Base-by-base conservation (phyloP, 2,888 invertebrate genomes). In the Cerastoderma edule region DNA sequence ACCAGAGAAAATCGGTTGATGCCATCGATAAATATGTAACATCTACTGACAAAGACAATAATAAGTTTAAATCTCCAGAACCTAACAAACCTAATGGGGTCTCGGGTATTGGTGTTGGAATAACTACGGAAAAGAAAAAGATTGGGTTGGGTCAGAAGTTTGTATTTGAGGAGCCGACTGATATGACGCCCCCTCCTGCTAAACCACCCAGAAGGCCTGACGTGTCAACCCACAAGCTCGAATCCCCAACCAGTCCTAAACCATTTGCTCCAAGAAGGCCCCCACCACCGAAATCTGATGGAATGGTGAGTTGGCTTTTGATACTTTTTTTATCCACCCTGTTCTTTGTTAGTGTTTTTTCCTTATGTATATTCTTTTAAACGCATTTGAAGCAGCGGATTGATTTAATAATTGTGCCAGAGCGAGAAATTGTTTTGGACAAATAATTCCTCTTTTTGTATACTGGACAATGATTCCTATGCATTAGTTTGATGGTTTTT, bases 121-220 rank as follows among this genome's bases (percentile, higher is more conserved):
- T 19, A 1, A 44, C 27, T 28, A 24, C 27, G 16, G 50, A 50
- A 10, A 84, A 78, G 71, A 86, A 85, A 68, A 86, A 82, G 67
- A 85, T 86, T 32, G 64, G 79, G 33, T 80, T 84, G 4, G 80
- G 65, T 39, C 64, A 69, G 19, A 85, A 83, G 54, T 86, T 87
- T 82, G 73, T 75, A 24, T 71, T 80, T 67, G 75, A 78, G 13
- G 78, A 64, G 39, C 81, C 81, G 33, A 63, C 48, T 4, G 57
- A 56, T 27, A 65, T 70, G 32, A 57, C 71, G 50, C 33, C 64
- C 44, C 46, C 68, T 2, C 70, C 65, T 44, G 48, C 78, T 16
- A 76, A 69, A 32, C 65, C 66, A 33, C 74, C 69, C 0, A 8
- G 60, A 22, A 19, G 60, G 3, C 39, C 60, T 1, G 60, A 60